These are phyloP conservation scores for Sebastes nivosus DNA, from an alignment of 2,797 vertebrate genomes.

Conservation along the genomic window DNA sequence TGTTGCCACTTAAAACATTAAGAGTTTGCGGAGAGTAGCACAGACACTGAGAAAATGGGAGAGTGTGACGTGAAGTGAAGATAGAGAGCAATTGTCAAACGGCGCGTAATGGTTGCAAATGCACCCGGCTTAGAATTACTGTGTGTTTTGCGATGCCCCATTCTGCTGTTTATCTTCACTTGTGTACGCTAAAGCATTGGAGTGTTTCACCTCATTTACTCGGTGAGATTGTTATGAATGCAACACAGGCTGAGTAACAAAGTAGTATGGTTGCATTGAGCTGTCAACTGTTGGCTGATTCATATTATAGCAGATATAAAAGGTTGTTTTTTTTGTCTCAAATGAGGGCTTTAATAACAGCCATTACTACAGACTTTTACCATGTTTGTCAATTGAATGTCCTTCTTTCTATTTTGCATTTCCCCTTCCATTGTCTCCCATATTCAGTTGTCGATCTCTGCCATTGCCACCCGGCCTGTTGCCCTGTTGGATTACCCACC, in stretches of 20 bases:
- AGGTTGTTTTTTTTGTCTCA: neutral
- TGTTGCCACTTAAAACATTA: constrained; percentile 16
- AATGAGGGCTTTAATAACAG: neutral
- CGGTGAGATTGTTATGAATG: neutral
- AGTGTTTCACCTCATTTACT: neutral
- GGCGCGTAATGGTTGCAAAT: neutral
- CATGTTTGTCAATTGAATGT: neutral
- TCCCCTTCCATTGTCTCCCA: neutral
- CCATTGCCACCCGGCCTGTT: neutral
- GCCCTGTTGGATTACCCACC: neutral
- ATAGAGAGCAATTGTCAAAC: constrained; percentile 10
- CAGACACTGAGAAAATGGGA: constrained; percentile 13
- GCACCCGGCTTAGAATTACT: too few relatives aligned
- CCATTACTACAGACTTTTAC: neutral
- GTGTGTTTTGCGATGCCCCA: neutral
- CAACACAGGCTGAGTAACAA: neutral
- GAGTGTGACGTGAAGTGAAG: neutral
- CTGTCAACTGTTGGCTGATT: neutral
- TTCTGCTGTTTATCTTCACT: constrained; percentile 15
- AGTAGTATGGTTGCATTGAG: neutral
- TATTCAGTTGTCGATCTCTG: neutral
- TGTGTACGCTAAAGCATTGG: constrained; percentile 4
- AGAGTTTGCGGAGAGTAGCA: constrained; percentile 8
- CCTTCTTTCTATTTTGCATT: neutral
- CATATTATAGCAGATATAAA: neutral